phyloP scores from a whole-genome alignment of 1,140 invertebrate genomes.

The Chironomus tepperi region DNA sequence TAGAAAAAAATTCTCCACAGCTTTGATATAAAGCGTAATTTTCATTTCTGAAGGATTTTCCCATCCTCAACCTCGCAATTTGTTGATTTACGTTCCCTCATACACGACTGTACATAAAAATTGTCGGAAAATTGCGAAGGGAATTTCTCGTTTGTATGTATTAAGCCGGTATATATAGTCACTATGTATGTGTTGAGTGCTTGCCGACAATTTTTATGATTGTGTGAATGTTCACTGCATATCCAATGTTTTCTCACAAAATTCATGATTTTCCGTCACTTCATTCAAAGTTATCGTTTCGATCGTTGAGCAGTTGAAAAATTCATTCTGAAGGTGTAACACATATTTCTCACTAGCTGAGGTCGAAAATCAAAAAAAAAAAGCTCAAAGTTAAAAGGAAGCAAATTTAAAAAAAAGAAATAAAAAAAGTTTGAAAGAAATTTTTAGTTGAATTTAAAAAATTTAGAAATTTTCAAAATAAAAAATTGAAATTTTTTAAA shows the following conservation, averaged over 20 bases:
- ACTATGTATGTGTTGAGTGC: neutral
- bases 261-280: neutral
- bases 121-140: conserved; percentile 15
- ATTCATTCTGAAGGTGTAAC: conserved; percentile 20
- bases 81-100: conserved; percentile 15
- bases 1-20: neutral
- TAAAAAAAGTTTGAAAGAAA: neutral
- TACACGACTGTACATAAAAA: neutral
- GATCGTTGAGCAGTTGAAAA: conserved; percentile 19
- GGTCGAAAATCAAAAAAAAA: neutral
- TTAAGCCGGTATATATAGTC: neutral
- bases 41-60: neutral
- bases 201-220: neutral
- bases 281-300: conserved; percentile 21
- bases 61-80: conserved; percentile 18
- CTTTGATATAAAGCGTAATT: neutral
- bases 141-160: neutral
- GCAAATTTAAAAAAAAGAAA: neutral
- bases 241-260: neutral
- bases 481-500: neutral
- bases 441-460: neutral
- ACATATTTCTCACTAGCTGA: neutral
- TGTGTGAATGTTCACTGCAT: conserved; percentile 8
- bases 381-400: neutral
- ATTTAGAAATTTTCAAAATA: neutral